A percentile compares a stretch with the other conserved stretches of the same genome.
These are phyloP conservation scores for Dysmachus trigonus DNA, from an alignment of 2,888 invertebrate genomes.

Conservation along the genomic window DNA sequence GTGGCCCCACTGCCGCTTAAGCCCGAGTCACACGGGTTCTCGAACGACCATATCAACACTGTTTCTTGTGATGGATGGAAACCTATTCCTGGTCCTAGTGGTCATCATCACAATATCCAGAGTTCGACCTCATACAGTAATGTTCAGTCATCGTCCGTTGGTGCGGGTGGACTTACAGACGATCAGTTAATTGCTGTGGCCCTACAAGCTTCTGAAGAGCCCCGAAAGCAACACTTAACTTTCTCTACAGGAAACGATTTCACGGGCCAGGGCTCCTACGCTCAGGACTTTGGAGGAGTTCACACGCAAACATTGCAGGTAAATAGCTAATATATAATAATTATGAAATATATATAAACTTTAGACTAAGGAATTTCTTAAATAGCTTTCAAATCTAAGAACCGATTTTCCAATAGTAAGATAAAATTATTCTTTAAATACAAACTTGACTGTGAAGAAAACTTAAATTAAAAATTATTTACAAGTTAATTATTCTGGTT, in stretches of 20 bases:
- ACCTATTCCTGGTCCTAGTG: slow-evolving; percentile 77
- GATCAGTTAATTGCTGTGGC: slow-evolving; percentile 62
- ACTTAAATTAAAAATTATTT: too few relatives aligned
- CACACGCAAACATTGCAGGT: slow-evolving; percentile 55
- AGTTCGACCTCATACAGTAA: not conserved
- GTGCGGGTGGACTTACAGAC: slow-evolving; percentile 55
- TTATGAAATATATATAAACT: not conserved
- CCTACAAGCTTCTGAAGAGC: slow-evolving; percentile 52
- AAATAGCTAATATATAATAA: slow-evolving; percentile 25
- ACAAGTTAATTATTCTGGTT: too few relatives aligned
- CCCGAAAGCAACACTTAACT: slow-evolving; percentile 49
- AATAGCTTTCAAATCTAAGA: too few relatives aligned
- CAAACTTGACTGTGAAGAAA: too few relatives aligned
- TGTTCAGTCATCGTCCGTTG: slow-evolving; percentile 49
- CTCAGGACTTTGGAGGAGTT: slow-evolving; percentile 19
- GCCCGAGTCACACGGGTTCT: slow-evolving; percentile 57
- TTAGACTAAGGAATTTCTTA: not conserved
- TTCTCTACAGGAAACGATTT: slow-evolving; percentile 53
- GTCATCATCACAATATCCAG: slow-evolving; percentile 56
- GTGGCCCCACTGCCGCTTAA: slow-evolving; percentile 56
- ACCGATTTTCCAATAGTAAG: too few relatives aligned
- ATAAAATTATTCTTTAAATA: too few relatives aligned
- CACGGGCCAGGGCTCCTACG: slow-evolving; percentile 50
- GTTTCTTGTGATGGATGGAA: slow-evolving; percentile 82
- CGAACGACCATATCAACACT: slow-evolving; percentile 48